Conservation (phyloP, 2,113 vertebrate genomes). For the Periophthalmus modestus region DNA sequence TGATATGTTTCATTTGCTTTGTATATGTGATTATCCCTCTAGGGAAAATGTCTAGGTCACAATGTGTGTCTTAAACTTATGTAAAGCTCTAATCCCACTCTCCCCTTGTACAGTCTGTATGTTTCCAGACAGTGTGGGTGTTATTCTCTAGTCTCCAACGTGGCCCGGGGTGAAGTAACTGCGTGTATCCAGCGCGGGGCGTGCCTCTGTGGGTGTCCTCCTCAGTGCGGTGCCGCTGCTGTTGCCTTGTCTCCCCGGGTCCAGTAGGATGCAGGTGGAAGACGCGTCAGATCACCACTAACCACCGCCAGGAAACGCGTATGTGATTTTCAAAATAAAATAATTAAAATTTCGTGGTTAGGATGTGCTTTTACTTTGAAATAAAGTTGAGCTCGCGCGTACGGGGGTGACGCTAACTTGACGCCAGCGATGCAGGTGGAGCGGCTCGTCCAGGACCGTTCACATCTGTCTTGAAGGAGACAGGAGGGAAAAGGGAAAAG, state of each 20-base stretch:
- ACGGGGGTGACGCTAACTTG: slow-evolving; percentile 22
- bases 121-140: not conserved
- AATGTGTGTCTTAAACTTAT: too few species aligned
- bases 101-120: not conserved
- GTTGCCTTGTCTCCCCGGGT: slow-evolving; percentile 39
- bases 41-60: too few species aligned
- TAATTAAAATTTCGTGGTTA: rapidly evolving
- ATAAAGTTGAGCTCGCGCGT: not conserved
- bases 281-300: slow-evolving; percentile 34
- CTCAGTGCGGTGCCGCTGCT: slow-evolving; percentile 56
- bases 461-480: slow-evolving; percentile 74
- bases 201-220: slow-evolving; percentile 57
- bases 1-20: too few species aligned
- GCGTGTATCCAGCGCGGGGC: slow-evolving; percentile 54
- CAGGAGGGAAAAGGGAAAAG: slow-evolving; percentile 46
- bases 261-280: slow-evolving; percentile 48
- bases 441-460: slow-evolving; percentile 67
- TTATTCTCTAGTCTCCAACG: not conserved
- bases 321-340: slow-evolving; percentile 47
- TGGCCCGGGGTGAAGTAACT: slow-evolving; percentile 44
- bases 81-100: not conserved
- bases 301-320: not conserved
- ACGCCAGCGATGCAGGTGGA: slow-evolving; percentile 73
- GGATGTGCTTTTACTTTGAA: slow-evolving; percentile 42
- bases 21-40: too few species aligned